phyloP scores from a whole-genome alignment of 2,113 vertebrate species.

The Barbus barbus region DNA sequence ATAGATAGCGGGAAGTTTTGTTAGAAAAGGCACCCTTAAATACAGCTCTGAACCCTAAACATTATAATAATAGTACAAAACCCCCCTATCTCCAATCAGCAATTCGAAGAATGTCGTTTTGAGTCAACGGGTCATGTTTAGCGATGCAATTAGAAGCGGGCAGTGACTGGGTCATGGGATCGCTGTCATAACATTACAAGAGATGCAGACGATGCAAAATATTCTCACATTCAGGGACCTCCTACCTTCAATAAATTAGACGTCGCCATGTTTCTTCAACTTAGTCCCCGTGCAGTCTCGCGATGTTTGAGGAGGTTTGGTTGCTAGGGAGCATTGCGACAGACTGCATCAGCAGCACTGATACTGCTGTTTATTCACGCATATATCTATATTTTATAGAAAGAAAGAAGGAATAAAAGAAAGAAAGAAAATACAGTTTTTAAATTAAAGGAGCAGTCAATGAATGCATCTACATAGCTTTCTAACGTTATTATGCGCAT shows the following conservation, averaged over 20 bases:
- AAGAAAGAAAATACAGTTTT: background rate
- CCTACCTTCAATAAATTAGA: conserved; percentile 98
- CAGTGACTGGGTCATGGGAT: background rate
- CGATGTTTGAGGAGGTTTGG: conserved; percentile 61
- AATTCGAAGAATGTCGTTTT: background rate
- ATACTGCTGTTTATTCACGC: background rate
- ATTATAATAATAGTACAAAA: no score
- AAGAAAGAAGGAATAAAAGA: background rate
- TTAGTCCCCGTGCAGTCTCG: conserved; percentile 79
- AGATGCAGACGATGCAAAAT: conserved; percentile 50
- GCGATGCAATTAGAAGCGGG: background rate
- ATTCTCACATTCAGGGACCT: conserved; percentile 58
- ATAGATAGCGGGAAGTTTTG: background rate
- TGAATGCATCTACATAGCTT: background rate
- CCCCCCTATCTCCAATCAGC: no score
- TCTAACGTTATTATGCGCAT: background rate
- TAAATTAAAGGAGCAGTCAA: background rate
- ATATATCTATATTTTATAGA: background rate
- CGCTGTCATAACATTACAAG: background rate
- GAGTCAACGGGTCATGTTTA: background rate
- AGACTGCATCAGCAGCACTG: background rate
- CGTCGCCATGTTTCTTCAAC: conserved; percentile 96
- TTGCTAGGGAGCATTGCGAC: conserved; percentile 12
- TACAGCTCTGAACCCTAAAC: background rate
- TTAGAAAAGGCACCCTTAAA: background rate